Base-by-base conservation (phyloP, 2,113 vertebrate genomes). In the Salminus brasiliensis region DNA sequence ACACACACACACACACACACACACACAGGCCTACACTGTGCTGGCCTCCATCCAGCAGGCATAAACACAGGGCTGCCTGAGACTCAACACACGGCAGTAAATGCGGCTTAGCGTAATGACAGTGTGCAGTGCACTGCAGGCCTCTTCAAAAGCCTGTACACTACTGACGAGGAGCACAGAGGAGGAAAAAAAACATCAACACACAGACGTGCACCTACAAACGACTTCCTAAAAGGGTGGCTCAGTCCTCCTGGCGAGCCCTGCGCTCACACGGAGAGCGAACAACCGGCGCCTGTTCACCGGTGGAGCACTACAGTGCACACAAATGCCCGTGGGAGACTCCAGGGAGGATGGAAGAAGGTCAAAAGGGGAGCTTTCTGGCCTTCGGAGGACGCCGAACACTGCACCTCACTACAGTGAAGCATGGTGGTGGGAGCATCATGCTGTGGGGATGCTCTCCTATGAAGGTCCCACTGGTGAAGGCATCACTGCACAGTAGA, bases 131-230 rank as follows among this genome's bases (percentile, higher is more conserved):
- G 78, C 74, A 76, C 87, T 86, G 82, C 83, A 25, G 80, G 88
- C 84, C 76, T 78, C 88, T 91, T 92, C 88, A 90, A 92, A 92
- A 87, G 60, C 53, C 13, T 74, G 70, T 78, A 16, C 57, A 86
- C 85, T 86, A 79, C 74, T 84, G 82, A 82, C 88, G 90, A 91
- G 84, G 88, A 83, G 84, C 87, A 84, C 85, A 86, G 87, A 88
- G n/a, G n/a, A n/a, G n/a, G 72, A 6, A 10, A 16, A 23, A 57
- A 36, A 41, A 16, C 16, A 36, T 23, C 18, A 32, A 32, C 60
- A 16, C 30, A 8, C 2, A 23, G 30, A 49, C 47, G 27, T 47
- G 25, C 39, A 34, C 49, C n/a, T 62, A 74, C 52, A 68, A 60
- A 59, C 52, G 18, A 71, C 41, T 59, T 69, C 76, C 59, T 67